These are phyloP conservation scores for Dinothrombium tinctorium DNA, from an alignment of 1,140 invertebrate species.

Conservation along the genomic window DNA sequence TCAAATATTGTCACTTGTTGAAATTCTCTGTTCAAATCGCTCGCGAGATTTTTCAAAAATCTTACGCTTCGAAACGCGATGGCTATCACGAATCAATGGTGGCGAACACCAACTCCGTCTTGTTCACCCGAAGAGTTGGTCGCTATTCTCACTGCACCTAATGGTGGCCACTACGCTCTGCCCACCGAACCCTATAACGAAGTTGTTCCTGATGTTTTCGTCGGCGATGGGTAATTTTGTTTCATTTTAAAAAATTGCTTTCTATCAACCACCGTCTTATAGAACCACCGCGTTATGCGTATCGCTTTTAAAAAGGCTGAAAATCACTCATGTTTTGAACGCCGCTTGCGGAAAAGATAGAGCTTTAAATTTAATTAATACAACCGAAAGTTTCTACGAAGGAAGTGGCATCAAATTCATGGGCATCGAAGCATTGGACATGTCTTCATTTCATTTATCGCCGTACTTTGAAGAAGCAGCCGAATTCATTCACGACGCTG, in stretches of 20 bases:
- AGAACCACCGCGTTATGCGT: slow-evolving; percentile 22
- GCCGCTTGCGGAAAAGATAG: slow-evolving; percentile 19
- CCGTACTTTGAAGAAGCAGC: slow-evolving; percentile 48
- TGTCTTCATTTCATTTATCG: slow-evolving; percentile 44
- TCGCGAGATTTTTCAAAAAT: too few relatives aligned
- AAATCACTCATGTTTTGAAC: slow-evolving; percentile 25
- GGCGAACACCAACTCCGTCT: slow-evolving; percentile 9
- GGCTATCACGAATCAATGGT: too few relatives aligned
- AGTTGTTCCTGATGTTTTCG: slow-evolving; percentile 16
- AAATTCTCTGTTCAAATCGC: too few relatives aligned
- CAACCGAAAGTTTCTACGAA: slow-evolving; percentile 32
- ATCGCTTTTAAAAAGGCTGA: slow-evolving; percentile 17
- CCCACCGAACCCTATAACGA: slow-evolving; percentile 22
- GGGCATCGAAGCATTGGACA: slow-evolving; percentile 49
- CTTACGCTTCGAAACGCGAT: too few relatives aligned
- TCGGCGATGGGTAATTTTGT: slow-evolving; percentile 18
- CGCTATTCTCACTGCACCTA: slow-evolving; percentile 20
- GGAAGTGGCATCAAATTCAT: slow-evolving; percentile 44
- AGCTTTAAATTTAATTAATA: slow-evolving; percentile 18
- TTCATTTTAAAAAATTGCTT: not conserved
- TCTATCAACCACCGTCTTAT: not conserved
- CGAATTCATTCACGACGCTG: slow-evolving; percentile 50
- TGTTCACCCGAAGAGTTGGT: slow-evolving; percentile 20
- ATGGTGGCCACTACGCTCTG: slow-evolving; percentile 20
- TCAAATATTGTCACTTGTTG: too few relatives aligned